Base-by-base conservation (phyloP, 2,113 vertebrate genomes). In the Cryptomyrus ogoouensis region DNA sequence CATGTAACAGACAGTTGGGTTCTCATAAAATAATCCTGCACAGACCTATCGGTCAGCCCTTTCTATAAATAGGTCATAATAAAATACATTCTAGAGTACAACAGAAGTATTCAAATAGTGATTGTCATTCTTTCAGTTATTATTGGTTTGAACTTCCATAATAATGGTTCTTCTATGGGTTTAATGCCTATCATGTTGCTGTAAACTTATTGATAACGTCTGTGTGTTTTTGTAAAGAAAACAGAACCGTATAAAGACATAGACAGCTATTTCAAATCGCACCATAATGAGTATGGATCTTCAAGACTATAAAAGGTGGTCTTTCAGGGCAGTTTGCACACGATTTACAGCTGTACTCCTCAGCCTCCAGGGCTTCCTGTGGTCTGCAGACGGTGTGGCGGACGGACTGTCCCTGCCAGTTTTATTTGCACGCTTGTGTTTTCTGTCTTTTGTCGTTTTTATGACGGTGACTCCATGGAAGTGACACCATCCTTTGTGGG, bases 391-490 rank as follows among this genome's bases (percentile, higher is more conserved):
- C 49, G 13, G 19, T 24, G 19, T 44, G 87, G 31, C 8, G 3
- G 47, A 77, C 10, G 10, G 5, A 6, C 24, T 42, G 0, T 44
- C 19, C 42, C 77, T n/a, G 12, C 50, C 66, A 84, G 27, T 83
- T 89, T 91, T 88, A 92, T 90, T 83, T 90, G 80, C 90, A 62
- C 62, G 46, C 85, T 53, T 90, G 90, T 92, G 70, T 89, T 47
- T 49, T 52, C 42, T 35, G 44, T 66, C 62, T 66, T 44, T 27
- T 86, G 62, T 90, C 90, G 88, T 86, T 70, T 91, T 91, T 90
- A 91, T 17, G 77, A 90, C 52, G 47, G 46, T 66, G 77, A 66
- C 74, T 66, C 44, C 31, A 87, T 47, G 35, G 80, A 89, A 90
- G 87, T 91, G 91, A 91, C 91, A 92, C 89, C 89, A 90, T 83